Evolutionary conservation across 2,888 invertebrate genomes (phyloP).

Genomic region (Acanthosoma haemorrhoidale): DNA sequence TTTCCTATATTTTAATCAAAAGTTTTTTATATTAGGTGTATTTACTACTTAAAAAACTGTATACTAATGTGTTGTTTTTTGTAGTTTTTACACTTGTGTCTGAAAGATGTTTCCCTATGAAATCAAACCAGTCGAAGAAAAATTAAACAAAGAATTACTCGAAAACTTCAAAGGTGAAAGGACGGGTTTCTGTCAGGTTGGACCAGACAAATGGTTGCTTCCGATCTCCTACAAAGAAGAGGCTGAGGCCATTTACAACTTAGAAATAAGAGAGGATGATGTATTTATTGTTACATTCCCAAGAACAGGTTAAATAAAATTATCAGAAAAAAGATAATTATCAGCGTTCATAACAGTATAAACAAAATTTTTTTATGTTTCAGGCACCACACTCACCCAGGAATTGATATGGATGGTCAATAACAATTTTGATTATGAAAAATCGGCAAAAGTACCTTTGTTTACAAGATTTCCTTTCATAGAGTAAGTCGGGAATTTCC

Average conservation of each 20-base stretch:
- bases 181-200: constrained; percentile 62
- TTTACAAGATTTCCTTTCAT: constrained; percentile 69
- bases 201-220: constrained; percentile 67
- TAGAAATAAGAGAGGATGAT: constrained; percentile 63
- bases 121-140: constrained; percentile 35
- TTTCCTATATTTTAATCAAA: not conserved
- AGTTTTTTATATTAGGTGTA: not conserved
- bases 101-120: constrained; percentile 37
- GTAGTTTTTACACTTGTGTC: not conserved
- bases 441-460: constrained; percentile 55
- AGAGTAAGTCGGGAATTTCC: constrained; percentile 56
- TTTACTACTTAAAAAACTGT: not conserved
- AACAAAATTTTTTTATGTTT: not conserved
- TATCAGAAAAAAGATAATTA: not conserved
- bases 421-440: constrained; percentile 66
- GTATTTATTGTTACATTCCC: constrained; percentile 72
- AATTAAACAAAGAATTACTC: constrained; percentile 33
- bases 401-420: constrained; percentile 74
- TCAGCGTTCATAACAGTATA: not conserved
- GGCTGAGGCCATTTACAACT: constrained; percentile 56
- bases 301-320: constrained; percentile 53
- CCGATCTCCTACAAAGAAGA: constrained; percentile 61
- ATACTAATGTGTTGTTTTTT: not conserved
- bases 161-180: constrained; percentile 56
- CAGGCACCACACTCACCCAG: constrained; percentile 69